A percentile compares a stretch with the other conserved stretches of the same genome.
Evolutionary conservation across 2,888 invertebrate genomes (phyloP).

Genomic region (Cephus sareptanus): DNA sequence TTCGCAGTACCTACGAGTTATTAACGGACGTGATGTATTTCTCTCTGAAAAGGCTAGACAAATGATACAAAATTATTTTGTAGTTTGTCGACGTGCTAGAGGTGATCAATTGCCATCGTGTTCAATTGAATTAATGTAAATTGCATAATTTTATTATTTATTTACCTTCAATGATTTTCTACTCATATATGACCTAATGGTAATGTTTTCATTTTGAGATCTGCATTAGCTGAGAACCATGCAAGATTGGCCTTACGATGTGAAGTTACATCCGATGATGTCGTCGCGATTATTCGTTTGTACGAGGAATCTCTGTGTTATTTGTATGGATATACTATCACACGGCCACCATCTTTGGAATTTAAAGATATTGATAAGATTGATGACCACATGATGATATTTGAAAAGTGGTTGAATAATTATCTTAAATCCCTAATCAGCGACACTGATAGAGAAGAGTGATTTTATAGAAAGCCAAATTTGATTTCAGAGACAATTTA

Average conservation of each 20-base stretch:
- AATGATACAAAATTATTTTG: slow-evolving; percentile 66
- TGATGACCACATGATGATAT: slow-evolving; percentile 19
- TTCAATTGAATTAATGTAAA: slow-evolving; percentile 52
- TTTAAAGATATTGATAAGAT: slow-evolving; percentile 2
- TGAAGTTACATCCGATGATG: slow-evolving; percentile 47
- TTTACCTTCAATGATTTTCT: not conserved
- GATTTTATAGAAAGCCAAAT: not conserved
- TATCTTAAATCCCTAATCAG: slow-evolving; percentile 9
- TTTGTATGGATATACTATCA: slow-evolving; percentile 19
- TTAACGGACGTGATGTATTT: slow-evolving; percentile 35
- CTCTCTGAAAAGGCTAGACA: slow-evolving; percentile 53
- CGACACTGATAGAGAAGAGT: not conserved
- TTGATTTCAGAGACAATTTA: not conserved
- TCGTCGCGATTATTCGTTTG: slow-evolving; percentile 43
- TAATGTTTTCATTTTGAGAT: slow-evolving; percentile 34
- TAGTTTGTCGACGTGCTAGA: slow-evolving; percentile 61
- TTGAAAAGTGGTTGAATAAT: slow-evolving; percentile 24
- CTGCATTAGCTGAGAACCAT: slow-evolving; percentile 48
- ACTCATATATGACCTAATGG: not conserved
- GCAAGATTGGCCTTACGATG: slow-evolving; percentile 46
- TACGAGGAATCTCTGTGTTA: slow-evolving; percentile 40
- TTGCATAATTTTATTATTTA: slow-evolving; percentile 18
- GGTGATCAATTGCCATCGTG: slow-evolving; percentile 56
- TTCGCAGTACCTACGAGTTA: slow-evolving; percentile 12
- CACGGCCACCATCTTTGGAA: slow-evolving; percentile 11